These are phyloP conservation scores for Rhaphigaster nebulosa DNA, from an alignment of 2,888 invertebrate species.

Conservation along the genomic window DNA sequence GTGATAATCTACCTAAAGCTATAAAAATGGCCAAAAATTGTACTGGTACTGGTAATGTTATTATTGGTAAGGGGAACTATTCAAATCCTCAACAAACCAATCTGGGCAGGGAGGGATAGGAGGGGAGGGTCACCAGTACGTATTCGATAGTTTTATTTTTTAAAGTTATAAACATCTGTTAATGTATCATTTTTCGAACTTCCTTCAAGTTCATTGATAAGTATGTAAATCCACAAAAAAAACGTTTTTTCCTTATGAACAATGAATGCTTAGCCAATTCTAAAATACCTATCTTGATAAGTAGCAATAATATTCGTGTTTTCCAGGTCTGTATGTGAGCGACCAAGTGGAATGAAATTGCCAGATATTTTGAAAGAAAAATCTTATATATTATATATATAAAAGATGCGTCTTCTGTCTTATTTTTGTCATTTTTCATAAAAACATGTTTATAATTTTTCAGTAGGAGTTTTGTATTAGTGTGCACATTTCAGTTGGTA, in stretches of 20 bases:
- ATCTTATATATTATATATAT: not conserved
- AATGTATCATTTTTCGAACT: not conserved
- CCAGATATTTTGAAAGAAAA: constrained; percentile 30
- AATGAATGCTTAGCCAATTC: not conserved
- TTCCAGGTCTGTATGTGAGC: not conserved
- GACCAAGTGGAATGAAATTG: not conserved
- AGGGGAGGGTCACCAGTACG: not conserved
- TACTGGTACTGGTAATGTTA: no score
- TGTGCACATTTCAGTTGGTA: not conserved
- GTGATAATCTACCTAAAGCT: no score
- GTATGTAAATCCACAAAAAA: not conserved
- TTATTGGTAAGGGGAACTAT: no score
- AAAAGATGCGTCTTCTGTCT: not conserved
- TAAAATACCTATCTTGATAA: not conserved
- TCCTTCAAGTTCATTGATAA: not conserved
- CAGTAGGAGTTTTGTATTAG: not conserved
- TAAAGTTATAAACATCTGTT: not conserved
- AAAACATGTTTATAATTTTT: not conserved
- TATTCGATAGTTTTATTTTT: not conserved
- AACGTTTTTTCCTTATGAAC: not conserved
- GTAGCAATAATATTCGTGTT: constrained; percentile 1
- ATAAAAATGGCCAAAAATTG: no score
- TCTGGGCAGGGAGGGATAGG: no score
- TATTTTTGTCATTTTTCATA: not conserved
- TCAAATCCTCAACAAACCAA: no score